Evolutionary conservation across 2,797 vertebrate species (phyloP), one percentile per base, ranked within the genome.

Genomic region (Xenops minutus): DNA sequence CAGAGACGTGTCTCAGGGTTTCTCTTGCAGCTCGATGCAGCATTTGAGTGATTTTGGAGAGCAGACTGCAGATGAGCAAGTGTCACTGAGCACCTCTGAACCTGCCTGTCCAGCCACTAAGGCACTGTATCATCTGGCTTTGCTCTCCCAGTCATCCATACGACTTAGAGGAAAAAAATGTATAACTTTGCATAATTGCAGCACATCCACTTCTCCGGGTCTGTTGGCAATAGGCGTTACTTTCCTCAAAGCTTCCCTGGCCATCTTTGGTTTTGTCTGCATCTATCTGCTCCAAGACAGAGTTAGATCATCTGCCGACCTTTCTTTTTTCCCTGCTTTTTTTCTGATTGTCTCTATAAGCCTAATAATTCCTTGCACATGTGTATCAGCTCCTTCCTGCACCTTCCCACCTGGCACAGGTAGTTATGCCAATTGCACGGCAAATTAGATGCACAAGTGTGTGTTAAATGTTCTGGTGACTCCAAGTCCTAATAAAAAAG

Each of bases 181-280:
- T 55, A 16, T 21, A 8, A 2, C 17, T 30, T 43, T 34, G 10
- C 37, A 24, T 26, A 77, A 41, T 36, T 76, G 43, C 56, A 82
- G 24, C 59, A 29, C 3, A 2, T 21, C 75, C 7, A 3, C 0
- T 1, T 32, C 78, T 68, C 30, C 0, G 0, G 14, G 12, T 32
- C 67, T 48, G 29, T 10, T 27, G 22, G 30, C 18, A 24, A 0
- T 4, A 32, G 21, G 2, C 14, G 22, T 26, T 66, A 34, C 36
- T 85, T 68, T 74, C 32, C 29, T 17, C 43, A 69, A 18, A 93
- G 58, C 7, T 73, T 55, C 55, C 30, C 36, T 54, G 44, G 13
- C 32, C 67, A 21, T 9, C 19, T 46, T 14, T 56, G 15, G 6
- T 10, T 76, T 89, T 41, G 12, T 23, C 78, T 83, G 48, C 29